Evolutionary conservation across 64 coral and sea anemone genomes (phyloP).

Genomic region (Montipora sp.): DNA sequence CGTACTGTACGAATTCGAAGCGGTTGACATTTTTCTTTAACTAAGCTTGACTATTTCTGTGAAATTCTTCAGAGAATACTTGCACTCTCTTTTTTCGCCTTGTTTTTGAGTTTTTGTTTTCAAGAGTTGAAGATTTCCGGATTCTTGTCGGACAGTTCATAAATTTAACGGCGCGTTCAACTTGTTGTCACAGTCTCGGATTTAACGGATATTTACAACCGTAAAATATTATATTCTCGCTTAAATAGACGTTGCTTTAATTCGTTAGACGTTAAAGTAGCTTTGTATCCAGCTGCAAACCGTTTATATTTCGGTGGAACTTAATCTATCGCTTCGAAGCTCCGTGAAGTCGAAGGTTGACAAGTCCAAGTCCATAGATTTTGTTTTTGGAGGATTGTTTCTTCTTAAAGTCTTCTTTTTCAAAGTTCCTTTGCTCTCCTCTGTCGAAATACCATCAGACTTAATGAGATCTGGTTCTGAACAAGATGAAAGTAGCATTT

Average conservation of each 20-base stretch:
- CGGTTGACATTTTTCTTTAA: no score
- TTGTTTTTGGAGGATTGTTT: background rate
- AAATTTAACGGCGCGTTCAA: background rate
- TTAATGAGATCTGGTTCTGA: background rate
- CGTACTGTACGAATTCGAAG: background rate
- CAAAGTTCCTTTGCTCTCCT: constrained; percentile 3
- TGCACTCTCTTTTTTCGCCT: background rate
- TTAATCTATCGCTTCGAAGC: constrained; percentile 15
- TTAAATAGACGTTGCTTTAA: constrained; percentile 15
- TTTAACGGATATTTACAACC: constrained; percentile 34
- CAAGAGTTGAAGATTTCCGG: background rate
- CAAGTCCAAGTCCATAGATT: constrained; percentile 20
- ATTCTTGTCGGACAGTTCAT: background rate
- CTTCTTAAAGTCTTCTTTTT: background rate
- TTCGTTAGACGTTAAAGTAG: background rate
- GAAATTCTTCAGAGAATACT: no score
- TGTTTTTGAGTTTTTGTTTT: background rate
- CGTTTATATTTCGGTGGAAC: constrained; percentile 35
- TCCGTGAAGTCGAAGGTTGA: constrained; percentile 26
- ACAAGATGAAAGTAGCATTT: background rate
- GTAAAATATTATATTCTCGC: constrained; percentile 6
- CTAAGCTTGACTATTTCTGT: no score
- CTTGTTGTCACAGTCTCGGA: background rate
- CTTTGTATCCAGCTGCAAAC: background rate
- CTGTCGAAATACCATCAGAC: background rate